phyloP scores from a whole-genome alignment of 1,140 invertebrate genomes.

The Brachionus manjavacas region DNA sequence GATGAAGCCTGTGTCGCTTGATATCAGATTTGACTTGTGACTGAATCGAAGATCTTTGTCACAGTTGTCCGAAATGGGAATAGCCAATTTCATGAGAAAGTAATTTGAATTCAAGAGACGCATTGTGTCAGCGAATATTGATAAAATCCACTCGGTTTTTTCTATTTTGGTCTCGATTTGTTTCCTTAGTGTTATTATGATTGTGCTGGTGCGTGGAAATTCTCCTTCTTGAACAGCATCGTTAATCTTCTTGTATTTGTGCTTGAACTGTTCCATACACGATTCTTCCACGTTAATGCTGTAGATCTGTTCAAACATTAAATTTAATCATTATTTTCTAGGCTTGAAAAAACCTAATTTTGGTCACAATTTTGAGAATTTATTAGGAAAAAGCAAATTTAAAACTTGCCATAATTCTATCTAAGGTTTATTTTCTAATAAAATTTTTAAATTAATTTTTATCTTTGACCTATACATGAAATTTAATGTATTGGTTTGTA shows the following conservation, averaged over 20 bases:
- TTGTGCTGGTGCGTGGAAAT: conserved; percentile 41
- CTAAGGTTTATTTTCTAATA: no score
- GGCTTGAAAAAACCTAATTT: no score
- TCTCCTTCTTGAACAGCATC: conserved; percentile 30
- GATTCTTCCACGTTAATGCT: conserved; percentile 35
- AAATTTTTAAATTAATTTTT: no score
- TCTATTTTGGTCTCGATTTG: conserved; percentile 42
- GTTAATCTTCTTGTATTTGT: conserved; percentile 35
- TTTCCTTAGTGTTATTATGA: conserved; percentile 25
- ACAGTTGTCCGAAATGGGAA: conserved; percentile 40
- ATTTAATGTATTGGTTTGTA: no score
- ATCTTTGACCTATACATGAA: no score
- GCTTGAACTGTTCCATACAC: conserved; percentile 36
- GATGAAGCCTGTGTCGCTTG: conserved; percentile 35
- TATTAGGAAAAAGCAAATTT: no score
- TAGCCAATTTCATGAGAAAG: conserved; percentile 40
- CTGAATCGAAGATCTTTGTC: conserved; percentile 38
- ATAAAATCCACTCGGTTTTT: conserved; percentile 39
- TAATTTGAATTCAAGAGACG: conserved; percentile 36
- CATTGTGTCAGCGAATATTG: conserved; percentile 40
- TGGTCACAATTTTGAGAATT: no score
- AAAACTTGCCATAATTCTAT: no score
- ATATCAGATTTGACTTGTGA: conserved; percentile 37
- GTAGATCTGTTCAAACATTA: background rate
- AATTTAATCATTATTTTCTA: no score